These are phyloP conservation scores for Anabacerthia variegaticeps DNA, from an alignment of 2,797 vertebrate genomes.

Conservation along the genomic window DNA sequence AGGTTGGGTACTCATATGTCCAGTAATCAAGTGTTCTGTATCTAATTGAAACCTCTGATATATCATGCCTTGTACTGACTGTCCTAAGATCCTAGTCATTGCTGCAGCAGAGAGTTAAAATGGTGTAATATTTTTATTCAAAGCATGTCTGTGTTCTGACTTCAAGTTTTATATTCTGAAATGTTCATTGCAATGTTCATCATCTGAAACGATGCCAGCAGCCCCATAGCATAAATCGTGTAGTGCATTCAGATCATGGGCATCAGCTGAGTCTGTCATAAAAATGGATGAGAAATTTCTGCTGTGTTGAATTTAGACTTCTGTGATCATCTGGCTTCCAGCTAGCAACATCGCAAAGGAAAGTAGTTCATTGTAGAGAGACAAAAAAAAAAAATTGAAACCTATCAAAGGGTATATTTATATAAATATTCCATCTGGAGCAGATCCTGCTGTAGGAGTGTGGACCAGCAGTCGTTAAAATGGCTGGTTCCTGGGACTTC, in stretches of 20 bases:
- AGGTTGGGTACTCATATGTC: accelerated
- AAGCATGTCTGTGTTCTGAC: not conserved
- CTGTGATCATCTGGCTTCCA: not conserved
- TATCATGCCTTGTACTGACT: not conserved
- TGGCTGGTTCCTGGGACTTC: not conserved
- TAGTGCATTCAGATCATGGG: not conserved
- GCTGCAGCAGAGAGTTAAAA: not conserved
- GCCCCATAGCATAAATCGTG: accelerated
- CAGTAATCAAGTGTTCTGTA: not conserved
- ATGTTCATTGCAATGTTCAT: not conserved
- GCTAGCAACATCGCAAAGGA: not conserved
- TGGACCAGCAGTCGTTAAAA: not conserved
- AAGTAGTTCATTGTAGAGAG: not conserved
- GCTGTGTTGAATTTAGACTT: not conserved
- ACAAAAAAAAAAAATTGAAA: not conserved
- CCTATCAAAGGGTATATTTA: not conserved
- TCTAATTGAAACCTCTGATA: not conserved
- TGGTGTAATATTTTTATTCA: not conserved
- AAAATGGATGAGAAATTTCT: not conserved
- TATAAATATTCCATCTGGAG: not conserved
- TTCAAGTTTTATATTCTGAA: not conserved
- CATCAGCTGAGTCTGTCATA: not conserved
- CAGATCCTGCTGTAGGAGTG: not conserved
- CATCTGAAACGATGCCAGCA: not conserved
- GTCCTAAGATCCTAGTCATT: not conserved